Evolutionary conservation across 2,797 vertebrate species (phyloP), one percentile per base, ranked within the genome.

Genomic region (Vipera ursinii): DNA sequence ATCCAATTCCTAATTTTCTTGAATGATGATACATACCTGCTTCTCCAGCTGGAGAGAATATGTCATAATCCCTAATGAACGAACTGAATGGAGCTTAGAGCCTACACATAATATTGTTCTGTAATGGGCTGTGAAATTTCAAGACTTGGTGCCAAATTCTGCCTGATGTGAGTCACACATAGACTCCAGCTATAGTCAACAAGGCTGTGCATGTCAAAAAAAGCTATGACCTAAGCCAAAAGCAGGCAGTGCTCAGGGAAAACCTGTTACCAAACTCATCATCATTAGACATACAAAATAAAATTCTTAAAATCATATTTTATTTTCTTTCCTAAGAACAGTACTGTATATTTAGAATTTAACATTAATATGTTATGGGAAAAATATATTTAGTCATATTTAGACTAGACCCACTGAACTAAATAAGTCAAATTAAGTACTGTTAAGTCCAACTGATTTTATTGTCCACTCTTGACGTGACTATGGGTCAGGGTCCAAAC

Each of bases 1-100:
- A 95, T 94, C 93, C 96, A 94, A 89, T 95, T 96, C 95, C 95
- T 96, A 95, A 95, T 96, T 96, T 97, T 92, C 94, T 92, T 96
- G 96, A 97, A 94, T 95, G 94, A 97, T 95, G 96, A 96, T 94
- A 92, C 91, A 94, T 95, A 94, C 91, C 96, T 91, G 94, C 88
- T 89, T 55, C 92, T 97, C 95, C 96, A 97, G 96, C 95, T 97
- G 97, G 95, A 96, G 0, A 28, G 94, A 55, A 91, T 88, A 93
- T 92, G 92, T 91, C 4, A 0, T 57, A 89, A 63, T 89, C 89
- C 87, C 51, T 89, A 86, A 89, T 61, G 93, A 86, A 94, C 95
- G 92, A 96, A 60, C 38, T 94, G 92, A 94, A 95, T 94, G 95
- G 89, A 90, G 96, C 92, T 95, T 95, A 90, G 94, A 95, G 95